A percentile compares a stretch with the other conserved stretches of the same genome.
Conservation (phyloP, 2,888 invertebrate species). For the Ectemnius cavifrons region DNA sequence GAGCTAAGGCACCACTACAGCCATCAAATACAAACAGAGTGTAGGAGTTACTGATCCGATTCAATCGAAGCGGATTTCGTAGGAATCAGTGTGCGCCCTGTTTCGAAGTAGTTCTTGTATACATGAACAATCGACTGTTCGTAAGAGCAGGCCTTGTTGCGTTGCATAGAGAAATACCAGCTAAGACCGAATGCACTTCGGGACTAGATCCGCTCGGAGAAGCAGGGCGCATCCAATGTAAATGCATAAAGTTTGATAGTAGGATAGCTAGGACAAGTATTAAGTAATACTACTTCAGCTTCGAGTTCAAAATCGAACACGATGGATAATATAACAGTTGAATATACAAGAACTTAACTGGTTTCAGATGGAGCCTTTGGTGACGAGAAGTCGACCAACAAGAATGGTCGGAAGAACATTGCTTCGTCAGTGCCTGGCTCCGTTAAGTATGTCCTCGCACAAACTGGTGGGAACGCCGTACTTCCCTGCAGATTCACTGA, state of each 20-base stretch:
- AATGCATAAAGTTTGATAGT: too few species aligned
- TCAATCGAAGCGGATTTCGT: constrained; percentile 10
- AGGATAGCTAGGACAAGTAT: not conserved
- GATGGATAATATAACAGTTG: too few species aligned
- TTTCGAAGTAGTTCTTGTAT: not conserved
- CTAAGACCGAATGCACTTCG: too few species aligned
- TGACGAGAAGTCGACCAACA: constrained; percentile 9
- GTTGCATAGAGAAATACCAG: constrained; percentile 6
- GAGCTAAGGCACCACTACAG: too few species aligned
- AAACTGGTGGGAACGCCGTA: constrained; percentile 78
- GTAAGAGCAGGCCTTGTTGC: not conserved
- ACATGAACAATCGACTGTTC: constrained; percentile 9
- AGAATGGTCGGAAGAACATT: constrained; percentile 30
- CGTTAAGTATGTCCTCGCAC: constrained; percentile 78
- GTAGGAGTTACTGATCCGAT: not conserved
- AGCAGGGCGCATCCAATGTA: too few species aligned
- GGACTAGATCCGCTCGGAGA: too few species aligned
- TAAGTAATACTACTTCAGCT: too few species aligned
- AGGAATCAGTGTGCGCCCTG: not conserved
- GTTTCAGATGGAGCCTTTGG: not conserved
- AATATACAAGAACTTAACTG: not conserved
- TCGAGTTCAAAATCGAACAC: too few species aligned
- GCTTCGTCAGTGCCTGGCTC: constrained; percentile 49
- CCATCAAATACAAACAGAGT: not conserved
- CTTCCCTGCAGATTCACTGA: constrained; percentile 79